phyloP scores from a whole-genome alignment of 2,113 vertebrate species.

The Alligator mississippiensis region DNA sequence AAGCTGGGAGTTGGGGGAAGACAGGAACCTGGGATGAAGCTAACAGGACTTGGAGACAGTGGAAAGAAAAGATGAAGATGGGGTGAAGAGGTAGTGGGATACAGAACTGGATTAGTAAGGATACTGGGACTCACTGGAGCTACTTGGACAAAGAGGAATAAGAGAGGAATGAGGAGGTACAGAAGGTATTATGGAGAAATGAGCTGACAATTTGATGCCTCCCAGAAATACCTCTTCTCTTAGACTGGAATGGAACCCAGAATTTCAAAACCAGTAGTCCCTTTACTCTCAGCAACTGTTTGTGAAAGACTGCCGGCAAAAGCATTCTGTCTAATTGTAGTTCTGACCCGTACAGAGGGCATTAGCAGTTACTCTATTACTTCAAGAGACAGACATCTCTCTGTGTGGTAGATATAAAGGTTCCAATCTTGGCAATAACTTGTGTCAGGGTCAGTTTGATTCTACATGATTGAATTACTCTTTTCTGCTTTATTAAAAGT shows the following conservation, averaged over 20 bases:
- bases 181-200: too few relatives aligned
- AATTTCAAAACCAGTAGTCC: not conserved
- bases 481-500: not conserved
- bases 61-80: too few relatives aligned
- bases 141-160: too few relatives aligned
- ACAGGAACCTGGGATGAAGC: too few relatives aligned
- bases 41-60: too few relatives aligned
- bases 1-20: too few relatives aligned
- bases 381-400: not conserved
- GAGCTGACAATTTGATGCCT: not conserved
- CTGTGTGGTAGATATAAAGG: fast-evolving
- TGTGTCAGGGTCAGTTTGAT: not conserved
- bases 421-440: not conserved
- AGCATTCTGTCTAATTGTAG: not conserved
- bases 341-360: not conserved
- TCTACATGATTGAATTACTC: not conserved
- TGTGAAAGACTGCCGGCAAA: not conserved
- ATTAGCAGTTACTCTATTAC: not conserved
- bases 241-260: not conserved
- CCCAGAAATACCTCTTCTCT: not conserved
- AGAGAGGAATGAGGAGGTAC: too few relatives aligned
- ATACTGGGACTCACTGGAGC: too few relatives aligned
- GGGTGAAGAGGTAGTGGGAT: too few relatives aligned
- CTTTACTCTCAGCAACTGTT: not conserved
- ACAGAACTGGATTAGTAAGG: too few relatives aligned